Evolutionary conservation across 2,797 vertebrate genomes (phyloP).

Genomic region (Channallabes apus): DNA sequence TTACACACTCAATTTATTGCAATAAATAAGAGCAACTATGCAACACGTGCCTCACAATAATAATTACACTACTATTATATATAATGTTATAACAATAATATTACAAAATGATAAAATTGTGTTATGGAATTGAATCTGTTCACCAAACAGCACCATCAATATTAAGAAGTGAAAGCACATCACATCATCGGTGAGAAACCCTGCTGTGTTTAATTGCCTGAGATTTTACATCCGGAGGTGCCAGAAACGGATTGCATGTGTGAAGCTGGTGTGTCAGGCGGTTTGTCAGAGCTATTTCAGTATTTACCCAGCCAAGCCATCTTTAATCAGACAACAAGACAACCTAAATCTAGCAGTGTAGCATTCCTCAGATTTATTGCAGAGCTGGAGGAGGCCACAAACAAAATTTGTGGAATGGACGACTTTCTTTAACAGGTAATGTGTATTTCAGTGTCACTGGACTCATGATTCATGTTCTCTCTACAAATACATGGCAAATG

Average conservation of each 20-base stretch:
- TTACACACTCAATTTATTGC: background rate
- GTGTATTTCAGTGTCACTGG: constrained; percentile 8
- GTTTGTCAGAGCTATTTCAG: constrained; percentile 15
- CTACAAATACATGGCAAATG: background rate
- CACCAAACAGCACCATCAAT: background rate
- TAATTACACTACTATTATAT: too few species aligned
- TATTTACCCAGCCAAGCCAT: constrained; percentile 14
- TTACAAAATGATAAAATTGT: background rate
- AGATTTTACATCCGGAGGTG: constrained; percentile 26
- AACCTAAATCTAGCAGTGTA: background rate
- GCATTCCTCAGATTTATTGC: constrained; percentile 1
- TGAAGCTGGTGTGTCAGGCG: constrained; percentile 8
- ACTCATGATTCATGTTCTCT: background rate
- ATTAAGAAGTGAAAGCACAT: background rate
- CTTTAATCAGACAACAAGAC: constrained; percentile 25
- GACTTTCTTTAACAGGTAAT: background rate
- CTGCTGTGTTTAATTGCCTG: constrained; percentile 29
- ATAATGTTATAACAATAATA: background rate
- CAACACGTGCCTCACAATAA: background rate
- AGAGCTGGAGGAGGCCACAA: background rate
- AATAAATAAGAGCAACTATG: background rate
- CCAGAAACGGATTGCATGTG: constrained; percentile 12
- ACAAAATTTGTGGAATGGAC: background rate
- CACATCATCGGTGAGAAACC: background rate
- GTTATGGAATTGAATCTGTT: background rate